phyloP scores from a whole-genome alignment of 2,113 vertebrate genomes.

The Mormoops blainvillei region DNA sequence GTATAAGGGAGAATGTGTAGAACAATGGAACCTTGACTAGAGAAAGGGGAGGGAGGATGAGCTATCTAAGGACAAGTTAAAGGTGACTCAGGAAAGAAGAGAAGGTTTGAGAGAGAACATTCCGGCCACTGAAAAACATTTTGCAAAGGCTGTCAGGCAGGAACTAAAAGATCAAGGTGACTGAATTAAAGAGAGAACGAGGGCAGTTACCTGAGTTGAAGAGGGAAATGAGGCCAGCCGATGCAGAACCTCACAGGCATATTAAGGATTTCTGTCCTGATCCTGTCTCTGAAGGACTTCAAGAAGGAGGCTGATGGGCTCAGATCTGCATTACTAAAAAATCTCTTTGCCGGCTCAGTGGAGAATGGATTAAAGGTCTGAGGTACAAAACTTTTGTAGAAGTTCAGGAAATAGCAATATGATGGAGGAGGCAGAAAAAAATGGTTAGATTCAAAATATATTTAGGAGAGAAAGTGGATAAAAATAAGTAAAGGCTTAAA shows the following conservation, averaged over 20 bases:
- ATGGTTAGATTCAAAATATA: neutral
- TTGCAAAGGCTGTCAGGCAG: neutral
- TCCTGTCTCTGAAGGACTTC: neutral
- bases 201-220: neutral
- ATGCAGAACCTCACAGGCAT: no score
- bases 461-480: neutral
- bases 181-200: neutral
- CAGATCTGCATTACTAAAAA: neutral
- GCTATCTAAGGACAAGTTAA: neutral
- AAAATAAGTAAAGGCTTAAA: neutral
- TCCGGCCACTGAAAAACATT: neutral
- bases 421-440: neutral
- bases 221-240: neutral
- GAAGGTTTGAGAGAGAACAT: neutral
- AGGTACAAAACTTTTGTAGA: neutral
- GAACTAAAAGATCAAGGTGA: neutral
- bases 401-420: neutral
- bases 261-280: neutral
- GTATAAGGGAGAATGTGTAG: neutral
- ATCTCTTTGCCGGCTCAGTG: neutral
- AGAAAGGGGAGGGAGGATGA: neutral
- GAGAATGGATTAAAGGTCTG: neutral
- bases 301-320: neutral
- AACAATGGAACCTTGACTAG: neutral
- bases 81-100: neutral